Evolutionary conservation across 2,888 invertebrate species (phyloP).

Genomic region (Harpalus rufipes): DNA sequence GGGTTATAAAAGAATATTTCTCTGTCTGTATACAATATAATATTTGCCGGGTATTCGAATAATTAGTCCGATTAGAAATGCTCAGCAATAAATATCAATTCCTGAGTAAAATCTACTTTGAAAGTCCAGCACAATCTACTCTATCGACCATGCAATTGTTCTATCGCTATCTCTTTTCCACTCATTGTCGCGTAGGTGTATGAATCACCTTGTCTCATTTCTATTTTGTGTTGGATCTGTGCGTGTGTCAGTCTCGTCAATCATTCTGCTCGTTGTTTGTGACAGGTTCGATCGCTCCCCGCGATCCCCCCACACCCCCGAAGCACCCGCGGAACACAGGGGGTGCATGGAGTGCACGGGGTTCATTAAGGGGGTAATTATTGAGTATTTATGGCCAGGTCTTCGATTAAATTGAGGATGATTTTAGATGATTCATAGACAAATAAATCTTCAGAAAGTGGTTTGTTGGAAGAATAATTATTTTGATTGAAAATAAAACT

Average conservation of each 20-base stretch:
- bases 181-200: slow-evolving; percentile 30
- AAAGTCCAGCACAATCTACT: not conserved
- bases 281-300: slow-evolving; percentile 61
- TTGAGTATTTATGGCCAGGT: slow-evolving; percentile 49
- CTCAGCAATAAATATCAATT: not conserved
- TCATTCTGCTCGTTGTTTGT: slow-evolving; percentile 63
- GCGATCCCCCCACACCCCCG: not conserved
- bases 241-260: slow-evolving; percentile 67
- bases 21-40: too few relatives aligned
- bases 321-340: not conserved
- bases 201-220: slow-evolving; percentile 63
- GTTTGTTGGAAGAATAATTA: not conserved
- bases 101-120: slow-evolving; percentile 1
- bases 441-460: not conserved
- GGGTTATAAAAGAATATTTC: too few relatives aligned
- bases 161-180: not conserved
- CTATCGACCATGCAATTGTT: not conserved
- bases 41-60: too few relatives aligned
- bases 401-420: slow-evolving; percentile 57
- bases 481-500: too few relatives aligned
- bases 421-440: slow-evolving; percentile 8
- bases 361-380: slow-evolving; percentile 62
- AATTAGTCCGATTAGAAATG: too few relatives aligned
- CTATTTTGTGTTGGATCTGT: slow-evolving; percentile 57
- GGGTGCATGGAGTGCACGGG: not conserved